Base-by-base conservation (phyloP, 2,888 invertebrate genomes). In the Philaethria dido region DNA sequence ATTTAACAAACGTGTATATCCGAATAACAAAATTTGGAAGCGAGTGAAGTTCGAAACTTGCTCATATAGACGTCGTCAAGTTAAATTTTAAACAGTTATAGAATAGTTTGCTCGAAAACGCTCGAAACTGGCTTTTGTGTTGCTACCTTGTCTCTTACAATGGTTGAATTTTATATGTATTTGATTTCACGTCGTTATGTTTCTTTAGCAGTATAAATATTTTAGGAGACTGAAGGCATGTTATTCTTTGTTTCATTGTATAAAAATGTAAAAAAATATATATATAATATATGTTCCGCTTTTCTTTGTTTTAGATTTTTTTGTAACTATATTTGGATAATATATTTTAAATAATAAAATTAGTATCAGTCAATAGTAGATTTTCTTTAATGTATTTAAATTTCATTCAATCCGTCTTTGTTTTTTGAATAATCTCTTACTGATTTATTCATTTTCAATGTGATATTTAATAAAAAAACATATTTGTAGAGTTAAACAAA, bases 71-170 rank as follows among this genome's bases (percentile, higher is more conserved):
- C 57, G 42, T 25, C n/a, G 22, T 22, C 57, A 25, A 44, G 57
- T 59, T 57, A 57, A 57, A 57, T 57, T 42, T 59, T n/a, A 39
- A 22, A 44, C n/a, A 11, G 25, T 13, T 59, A 44, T 16, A 59
- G 44, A 44, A 59, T 13, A 14, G 25, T 22, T 59, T 22, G 5
- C 1, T 42, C 22, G 59, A 59, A 59, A 44, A 42, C n/a, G 42
- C 44, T 59, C 9, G 25, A 44, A 59, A 59, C 16, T 8, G 44
- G 42, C 25, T 25, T 59, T 59, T 59, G 57, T 59, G 16, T 25
- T 16, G n/a, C 39, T n/a, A 59, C 57, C 22, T 44, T 59, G 59
- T 59, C 44, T 42, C 13, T 59, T 59, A 44, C 42, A 25, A 59
- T 44, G 54, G 20, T 8, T 44, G 44, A 44, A 59, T 59, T 59